Evolutionary conservation across 2,888 invertebrate species (phyloP), one percentile per base, ranked within the genome.

Genomic region (Muschampia plurimacula): DNA sequence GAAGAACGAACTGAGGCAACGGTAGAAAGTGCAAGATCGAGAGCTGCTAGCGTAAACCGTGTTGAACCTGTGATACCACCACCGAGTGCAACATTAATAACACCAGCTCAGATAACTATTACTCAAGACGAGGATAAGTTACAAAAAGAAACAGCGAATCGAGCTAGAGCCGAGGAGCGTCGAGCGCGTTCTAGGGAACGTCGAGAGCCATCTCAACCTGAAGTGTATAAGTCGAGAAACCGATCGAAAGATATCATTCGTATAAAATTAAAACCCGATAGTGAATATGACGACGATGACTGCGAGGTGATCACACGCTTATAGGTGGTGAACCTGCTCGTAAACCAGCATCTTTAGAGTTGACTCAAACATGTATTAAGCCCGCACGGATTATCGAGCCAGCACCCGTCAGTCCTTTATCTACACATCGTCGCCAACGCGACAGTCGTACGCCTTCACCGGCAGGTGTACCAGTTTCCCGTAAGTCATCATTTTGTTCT

Each of bases 401-500:
- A 69, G 93, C 89, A 73, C 81, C 86, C 65, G 80, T 88, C 41
- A 84, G 84, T 68, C 80, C 83, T 39, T 85, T 94, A 13, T 15
- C 78, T 76, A 52, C 81, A 67, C 64, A 81, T 75, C 88, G 81
- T 62, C 74, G 75, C 2, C 72, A 75, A 4, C 84, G 87, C 9
- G 84, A 82, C 67, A 84, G 88, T 55, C 86, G 95, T 41, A 95
- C 96, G 0, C 97, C 97, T 0, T 97, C 97, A 1, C 97, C 97
- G 0, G 80, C 95, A 0, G 95, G 95, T 0, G 91, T 91, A 0
- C 95, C 95, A 0, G 94, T 96, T 0, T 97, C 97, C 0, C 95
- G 97, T 55, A 97, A 97, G 86, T 97, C 97, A 80, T 97, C 97
- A 46, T 97, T 97, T 83, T 96, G 97, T 73, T 97, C 97, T 4